Conservation (phyloP, 2,797 vertebrate genomes). For the Gobionotothen gibberifrons region DNA sequence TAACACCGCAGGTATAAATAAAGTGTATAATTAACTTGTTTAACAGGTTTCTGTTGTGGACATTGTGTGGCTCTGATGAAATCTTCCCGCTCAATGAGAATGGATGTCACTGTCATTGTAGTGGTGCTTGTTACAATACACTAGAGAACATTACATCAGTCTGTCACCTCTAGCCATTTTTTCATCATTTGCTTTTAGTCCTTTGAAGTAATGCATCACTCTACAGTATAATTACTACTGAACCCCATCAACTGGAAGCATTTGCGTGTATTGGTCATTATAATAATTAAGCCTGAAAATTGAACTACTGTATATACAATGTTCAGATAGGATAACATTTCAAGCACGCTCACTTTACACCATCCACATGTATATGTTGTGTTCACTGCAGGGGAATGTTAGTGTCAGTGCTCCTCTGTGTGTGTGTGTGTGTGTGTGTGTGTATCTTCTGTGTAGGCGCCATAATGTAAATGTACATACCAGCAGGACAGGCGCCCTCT, state of each 20-base stretch:
- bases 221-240: conserved; percentile 32
- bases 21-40: conserved; percentile 32
- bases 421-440: not conserved
- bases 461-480: conserved; percentile 80
- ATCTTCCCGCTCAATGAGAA: conserved; percentile 23
- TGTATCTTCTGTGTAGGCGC: conserved; percentile 15
- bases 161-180: conserved; percentile 32
- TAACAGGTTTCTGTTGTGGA: not conserved
- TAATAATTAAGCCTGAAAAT: conserved; percentile 14
- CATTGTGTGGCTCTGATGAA: conserved; percentile 30
- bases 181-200: conserved; percentile 29
- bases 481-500: conserved; percentile 94
- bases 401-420: not conserved
- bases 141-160: conserved; percentile 39
- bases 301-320: not conserved
- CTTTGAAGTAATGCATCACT: conserved; percentile 38
- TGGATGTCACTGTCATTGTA: conserved; percentile 21
- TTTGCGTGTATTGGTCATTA: conserved; percentile 30
- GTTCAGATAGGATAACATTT: conserved; percentile 28
- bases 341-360: conserved; percentile 1
- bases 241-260: conserved; percentile 2
- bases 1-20: conserved; percentile 18
- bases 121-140: conserved; percentile 28
- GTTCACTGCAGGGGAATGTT: not conserved
- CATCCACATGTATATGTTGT: conserved; percentile 17